Evolutionary conservation across 2,797 vertebrate species (phyloP), one percentile per base, ranked within the genome.

Genomic region (Rhinogobio ventralis): DNA sequence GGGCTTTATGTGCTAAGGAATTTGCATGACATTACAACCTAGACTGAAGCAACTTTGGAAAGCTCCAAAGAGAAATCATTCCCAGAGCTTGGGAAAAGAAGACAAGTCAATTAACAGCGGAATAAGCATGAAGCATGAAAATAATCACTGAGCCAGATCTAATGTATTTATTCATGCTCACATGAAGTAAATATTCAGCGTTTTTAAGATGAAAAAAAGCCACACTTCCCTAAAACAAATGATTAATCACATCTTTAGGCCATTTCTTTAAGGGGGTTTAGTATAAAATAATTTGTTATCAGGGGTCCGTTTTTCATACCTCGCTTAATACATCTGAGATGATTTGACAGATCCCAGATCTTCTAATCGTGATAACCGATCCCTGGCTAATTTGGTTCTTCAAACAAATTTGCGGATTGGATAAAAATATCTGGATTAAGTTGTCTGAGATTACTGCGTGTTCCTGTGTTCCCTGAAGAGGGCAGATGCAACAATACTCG

Each of bases 31-130:
- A 86, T 87, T 82, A 49, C n/a, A 72, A 69, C 75, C 49, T 78
- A 33, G 25, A 64, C n/a, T 5, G 33, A 64, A 82, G 84, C 6
- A 36, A 42, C 6, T 85, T 68, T 67, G 36, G 57, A 79, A 75
- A 73, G 55, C 62, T 76, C 66, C 0, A 42, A 73, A 81, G 86
- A 81, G 36, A 75, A 53, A 67, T 60, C 10, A 49, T 62, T 72
- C 49, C 10, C 9, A 72, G 68, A 83, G 86, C 82, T 73, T 80
- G 23, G 11, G 77, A 82, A 72, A 85, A 62, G 72, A 33, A 83
- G 81, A 85, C 30, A 60, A 79, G 55, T 86, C 85, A 88, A 88
- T 90, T 87, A 90, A 86, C 69, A 76, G 39, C 13, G 57, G 39
- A 82, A 77, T 77, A 88, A 53, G 84, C 72, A 60, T 75, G 53